phyloP scores from a whole-genome alignment of 2,113 vertebrate species.

The Notiomystis cincta region DNA sequence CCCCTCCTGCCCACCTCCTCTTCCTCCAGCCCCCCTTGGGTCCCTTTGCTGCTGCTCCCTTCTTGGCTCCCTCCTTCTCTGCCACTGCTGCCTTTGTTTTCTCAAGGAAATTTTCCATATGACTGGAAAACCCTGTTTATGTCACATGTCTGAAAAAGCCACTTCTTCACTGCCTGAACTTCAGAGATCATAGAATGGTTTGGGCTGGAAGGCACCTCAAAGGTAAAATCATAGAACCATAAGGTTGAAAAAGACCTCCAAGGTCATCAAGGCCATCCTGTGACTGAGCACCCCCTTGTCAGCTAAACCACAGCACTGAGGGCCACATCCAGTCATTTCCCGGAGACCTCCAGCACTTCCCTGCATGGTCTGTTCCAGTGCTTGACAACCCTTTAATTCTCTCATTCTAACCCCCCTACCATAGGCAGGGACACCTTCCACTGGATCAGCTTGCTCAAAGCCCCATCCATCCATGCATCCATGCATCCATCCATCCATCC shows the following conservation, averaged over 20 bases:
- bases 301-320: background rate
- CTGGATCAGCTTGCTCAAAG: background rate
- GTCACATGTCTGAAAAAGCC: background rate
- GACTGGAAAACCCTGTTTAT: background rate
- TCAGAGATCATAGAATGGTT: background rate
- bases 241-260: background rate
- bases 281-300: background rate
- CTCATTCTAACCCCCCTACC: fast-evolving
- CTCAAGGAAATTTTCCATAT: background rate
- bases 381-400: background rate
- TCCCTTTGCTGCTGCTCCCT: background rate
- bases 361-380: background rate
- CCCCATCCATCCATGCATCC: no score
- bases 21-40: background rate
- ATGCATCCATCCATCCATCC: no score
- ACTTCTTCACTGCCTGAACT: background rate
- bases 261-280: background rate
- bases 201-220: background rate
- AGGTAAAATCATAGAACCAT: background rate
- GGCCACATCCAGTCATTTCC: background rate
- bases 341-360: background rate
- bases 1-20: background rate
- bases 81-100: background rate
- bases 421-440: background rate
- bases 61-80: background rate